phyloP scores from a whole-genome alignment of 2,797 vertebrate species.

The Poliocrania exsul region DNA sequence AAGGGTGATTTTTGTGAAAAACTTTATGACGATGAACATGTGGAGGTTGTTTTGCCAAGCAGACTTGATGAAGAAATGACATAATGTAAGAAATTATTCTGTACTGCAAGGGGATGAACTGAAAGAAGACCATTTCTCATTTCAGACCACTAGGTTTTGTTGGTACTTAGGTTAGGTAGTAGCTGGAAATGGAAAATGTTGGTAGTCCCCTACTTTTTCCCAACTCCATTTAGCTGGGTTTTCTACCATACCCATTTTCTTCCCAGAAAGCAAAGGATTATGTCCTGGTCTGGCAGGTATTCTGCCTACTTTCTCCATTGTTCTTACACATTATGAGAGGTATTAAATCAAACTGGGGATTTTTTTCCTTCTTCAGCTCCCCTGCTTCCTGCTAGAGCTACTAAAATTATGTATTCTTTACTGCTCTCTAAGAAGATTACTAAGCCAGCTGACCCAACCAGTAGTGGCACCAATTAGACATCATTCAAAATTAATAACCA shows the following conservation, averaged over 20 bases:
- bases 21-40: background rate
- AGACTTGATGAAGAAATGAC: background rate
- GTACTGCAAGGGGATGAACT: background rate
- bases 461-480: conserved; percentile 79
- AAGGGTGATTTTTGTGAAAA: background rate
- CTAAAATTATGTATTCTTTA: conserved; percentile 74
- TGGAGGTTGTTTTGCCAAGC: background rate
- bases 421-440: conserved; percentile 72
- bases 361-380: background rate
- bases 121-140: background rate
- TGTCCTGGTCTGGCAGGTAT: background rate
- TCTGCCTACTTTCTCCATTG: background rate
- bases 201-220: background rate
- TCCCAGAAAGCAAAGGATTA: background rate
- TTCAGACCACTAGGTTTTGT: background rate
- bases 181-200: background rate
- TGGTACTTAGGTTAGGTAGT: background rate
- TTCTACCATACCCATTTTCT: background rate
- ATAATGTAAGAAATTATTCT: background rate
- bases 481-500: conserved; percentile 85
- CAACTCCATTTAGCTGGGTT: background rate
- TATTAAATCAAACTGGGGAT: background rate
- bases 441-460: conserved; percentile 69
- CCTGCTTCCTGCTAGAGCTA: conserved; percentile 27
- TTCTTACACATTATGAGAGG: background rate